Conservation (phyloP, 2,888 invertebrate species). For the Dendrolimus pini region DNA sequence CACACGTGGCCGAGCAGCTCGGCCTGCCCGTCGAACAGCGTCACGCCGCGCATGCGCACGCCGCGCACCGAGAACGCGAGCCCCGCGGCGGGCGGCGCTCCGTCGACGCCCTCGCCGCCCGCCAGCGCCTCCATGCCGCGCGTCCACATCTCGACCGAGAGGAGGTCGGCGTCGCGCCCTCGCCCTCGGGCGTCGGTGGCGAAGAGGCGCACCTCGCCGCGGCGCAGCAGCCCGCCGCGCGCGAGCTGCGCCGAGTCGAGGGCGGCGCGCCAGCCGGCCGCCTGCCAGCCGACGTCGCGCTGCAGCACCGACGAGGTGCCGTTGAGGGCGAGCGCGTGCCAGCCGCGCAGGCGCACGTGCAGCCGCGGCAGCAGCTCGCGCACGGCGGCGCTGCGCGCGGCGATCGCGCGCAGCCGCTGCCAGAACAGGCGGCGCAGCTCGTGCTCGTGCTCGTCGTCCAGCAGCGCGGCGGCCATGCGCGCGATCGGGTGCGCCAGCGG, state of each 20-base stretch:
- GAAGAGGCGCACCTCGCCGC: conserved; percentile 34
- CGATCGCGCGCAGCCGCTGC: conserved; percentile 34
- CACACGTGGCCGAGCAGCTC: conserved; percentile 57
- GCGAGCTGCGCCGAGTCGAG: conserved; percentile 48
- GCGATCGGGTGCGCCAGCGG: conserved; percentile 25
- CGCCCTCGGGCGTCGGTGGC: conserved; percentile 9
- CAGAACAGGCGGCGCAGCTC: conserved; percentile 51
- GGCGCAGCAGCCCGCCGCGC: conserved; percentile 39
- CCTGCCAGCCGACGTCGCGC: conserved; percentile 30
- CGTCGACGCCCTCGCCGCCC: conserved; percentile 11
- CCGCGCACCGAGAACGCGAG: conserved; percentile 39
- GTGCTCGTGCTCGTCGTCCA: conserved; percentile 19
- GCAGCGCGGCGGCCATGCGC: conserved; percentile 18
- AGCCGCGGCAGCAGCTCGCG: conserved; percentile 22
- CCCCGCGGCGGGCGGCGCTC: conserved; percentile 25
- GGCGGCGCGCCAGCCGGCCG: conserved; percentile 25
- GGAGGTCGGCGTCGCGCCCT: conserved; percentile 13
- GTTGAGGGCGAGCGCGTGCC: conserved; percentile 30
- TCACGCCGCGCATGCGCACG: conserved; percentile 27
- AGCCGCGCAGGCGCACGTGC: conserved; percentile 18
- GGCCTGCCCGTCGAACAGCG: conserved; percentile 35
- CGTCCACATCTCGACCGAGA: conserved; percentile 38
- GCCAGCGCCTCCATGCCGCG: conserved; percentile 34
- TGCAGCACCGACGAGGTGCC: conserved; percentile 34
- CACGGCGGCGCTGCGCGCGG: conserved; percentile 14